Evolutionary conservation across 1,140 invertebrate genomes (phyloP), one percentile per base, ranked within the genome.

Genomic region (Thalassaphorura encarpata): DNA sequence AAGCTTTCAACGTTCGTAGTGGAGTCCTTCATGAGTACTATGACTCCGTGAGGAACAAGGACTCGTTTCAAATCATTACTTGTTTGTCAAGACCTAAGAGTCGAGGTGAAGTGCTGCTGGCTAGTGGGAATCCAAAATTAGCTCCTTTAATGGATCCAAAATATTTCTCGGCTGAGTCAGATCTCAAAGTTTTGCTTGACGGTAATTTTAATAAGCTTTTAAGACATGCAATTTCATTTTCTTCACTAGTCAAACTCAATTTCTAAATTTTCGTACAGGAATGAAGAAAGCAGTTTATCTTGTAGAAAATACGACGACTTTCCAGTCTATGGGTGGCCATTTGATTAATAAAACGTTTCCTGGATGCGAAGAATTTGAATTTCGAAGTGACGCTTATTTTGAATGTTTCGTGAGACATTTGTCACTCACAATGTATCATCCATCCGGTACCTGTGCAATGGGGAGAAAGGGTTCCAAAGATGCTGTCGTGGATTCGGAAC

Each of bases 71-170:
- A 0, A 84, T 91, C 55, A 69, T 89, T 11, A 87, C 86, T 0
- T 68, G 89, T 1, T 66, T 90, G 1, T 68, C 92, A 29, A 74
- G 89, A 3, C 89, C 90, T 0, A 83, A 81, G 67, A 92, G 88
- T 67, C 78, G 79, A 0, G 90, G 90, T 0, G 83, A 82, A 78
- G 74, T 95, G 5, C 76, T 81, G 16, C 67, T 95, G 0, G 80
- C 78, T 53, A 87, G 80, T 41, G 76, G 72, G 23, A 83, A 97
- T 72, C 92, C 92, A 0, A 76, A 81, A 6, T 78, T 84, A 4
- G 78, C 85, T 64, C 92, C 92, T 0, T 78, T 85, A 1, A 85
- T 97, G 21, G 85, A 89, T 70, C 91, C 93, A 0, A 92, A 92
- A 66, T 93, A 93, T 66, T 87, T 93, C 66, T 81, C 84, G 1